Percentiles rank a stretch among this genome's conserved stretches.
Evolutionary conservation across 2,113 vertebrate genomes (phyloP).

Genomic region (Condylura cristata): DNA sequence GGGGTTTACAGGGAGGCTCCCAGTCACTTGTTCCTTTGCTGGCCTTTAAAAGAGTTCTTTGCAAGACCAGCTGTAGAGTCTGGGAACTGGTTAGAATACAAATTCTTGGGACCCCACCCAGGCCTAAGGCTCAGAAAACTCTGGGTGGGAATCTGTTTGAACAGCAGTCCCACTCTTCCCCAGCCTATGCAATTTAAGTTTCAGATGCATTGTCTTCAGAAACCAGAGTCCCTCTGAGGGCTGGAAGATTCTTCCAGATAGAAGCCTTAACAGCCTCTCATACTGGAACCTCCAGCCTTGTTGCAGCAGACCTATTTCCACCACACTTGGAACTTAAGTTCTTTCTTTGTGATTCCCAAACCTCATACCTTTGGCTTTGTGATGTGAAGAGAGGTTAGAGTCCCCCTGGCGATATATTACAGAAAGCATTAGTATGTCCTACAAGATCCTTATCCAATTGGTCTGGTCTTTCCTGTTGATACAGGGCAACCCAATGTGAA

Average conservation of each 20-base stretch:
- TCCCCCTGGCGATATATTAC: too few species aligned
- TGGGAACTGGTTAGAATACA: neutral
- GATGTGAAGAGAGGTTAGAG: neutral
- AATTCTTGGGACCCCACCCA: neutral
- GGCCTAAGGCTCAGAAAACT: neutral
- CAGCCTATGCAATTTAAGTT: neutral
- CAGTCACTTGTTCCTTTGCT: neutral
- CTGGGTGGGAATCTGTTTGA: neutral
- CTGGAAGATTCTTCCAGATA: neutral
- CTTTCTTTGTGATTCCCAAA: neutral
- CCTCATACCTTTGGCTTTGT: neutral
- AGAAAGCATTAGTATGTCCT: too few species aligned
- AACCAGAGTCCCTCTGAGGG: neutral
- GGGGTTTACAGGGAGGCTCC: neutral
- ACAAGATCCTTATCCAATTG: too few species aligned
- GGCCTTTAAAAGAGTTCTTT: neutral
- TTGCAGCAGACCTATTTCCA: neutral
- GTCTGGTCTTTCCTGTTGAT: too few species aligned
- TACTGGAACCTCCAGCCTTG: neutral
- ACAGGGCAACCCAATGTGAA: too few species aligned
- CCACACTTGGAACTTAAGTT: neutral
- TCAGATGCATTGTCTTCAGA: neutral
- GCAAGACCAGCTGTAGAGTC: neutral
- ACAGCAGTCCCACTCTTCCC: neutral
- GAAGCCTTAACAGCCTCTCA: neutral